These are phyloP conservation scores for Luehdorfia chinensis DNA, from an alignment of 1,140 invertebrate genomes.

Conservation along the genomic window DNA sequence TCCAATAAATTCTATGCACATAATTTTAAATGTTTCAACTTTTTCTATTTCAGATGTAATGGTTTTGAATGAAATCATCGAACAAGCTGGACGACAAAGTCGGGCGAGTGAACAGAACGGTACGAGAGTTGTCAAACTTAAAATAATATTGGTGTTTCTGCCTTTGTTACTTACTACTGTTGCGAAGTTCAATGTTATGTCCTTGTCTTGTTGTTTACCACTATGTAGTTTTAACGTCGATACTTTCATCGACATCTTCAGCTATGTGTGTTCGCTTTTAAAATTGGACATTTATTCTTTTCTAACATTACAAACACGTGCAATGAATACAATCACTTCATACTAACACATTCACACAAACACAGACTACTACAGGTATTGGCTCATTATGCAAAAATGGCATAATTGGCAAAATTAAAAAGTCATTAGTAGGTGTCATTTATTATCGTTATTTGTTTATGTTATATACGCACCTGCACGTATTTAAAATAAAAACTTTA, in stretches of 20 bases:
- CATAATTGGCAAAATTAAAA: slow-evolving; percentile 70
- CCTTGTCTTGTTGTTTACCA: slow-evolving; percentile 36
- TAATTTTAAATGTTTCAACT: too few species aligned
- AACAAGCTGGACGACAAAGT: slow-evolving; percentile 89
- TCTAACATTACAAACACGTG: slow-evolving; percentile 7
- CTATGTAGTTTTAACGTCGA: slow-evolving; percentile 27
- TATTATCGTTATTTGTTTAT: slow-evolving; percentile 40
- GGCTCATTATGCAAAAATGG: slow-evolving; percentile 73
- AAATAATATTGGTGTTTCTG: slow-evolving; percentile 9
- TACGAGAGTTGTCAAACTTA: slow-evolving; percentile 74
- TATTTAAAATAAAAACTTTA: too few species aligned
- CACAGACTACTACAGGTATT: slow-evolving; percentile 53
- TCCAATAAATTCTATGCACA: too few species aligned
- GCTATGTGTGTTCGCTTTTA: slow-evolving; percentile 30
- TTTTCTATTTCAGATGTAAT: slow-evolving; percentile 97
- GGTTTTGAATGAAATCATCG: slow-evolving; percentile 98
- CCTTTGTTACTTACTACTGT: slow-evolving; percentile 7
- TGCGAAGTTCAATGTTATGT: slow-evolving; percentile 19
- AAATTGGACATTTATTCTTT: slow-evolving; percentile 16
- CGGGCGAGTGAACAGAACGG: slow-evolving; percentile 91
- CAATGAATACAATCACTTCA: slow-evolving; percentile 24
- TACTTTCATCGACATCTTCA: slow-evolving; percentile 1
- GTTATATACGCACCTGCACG: slow-evolving; percentile 26
- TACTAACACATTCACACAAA: slow-evolving; percentile 33
- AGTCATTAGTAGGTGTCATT: slow-evolving; percentile 66